phyloP scores from a whole-genome alignment of 2,113 vertebrate species.

The Seriola rivoliana region DNA sequence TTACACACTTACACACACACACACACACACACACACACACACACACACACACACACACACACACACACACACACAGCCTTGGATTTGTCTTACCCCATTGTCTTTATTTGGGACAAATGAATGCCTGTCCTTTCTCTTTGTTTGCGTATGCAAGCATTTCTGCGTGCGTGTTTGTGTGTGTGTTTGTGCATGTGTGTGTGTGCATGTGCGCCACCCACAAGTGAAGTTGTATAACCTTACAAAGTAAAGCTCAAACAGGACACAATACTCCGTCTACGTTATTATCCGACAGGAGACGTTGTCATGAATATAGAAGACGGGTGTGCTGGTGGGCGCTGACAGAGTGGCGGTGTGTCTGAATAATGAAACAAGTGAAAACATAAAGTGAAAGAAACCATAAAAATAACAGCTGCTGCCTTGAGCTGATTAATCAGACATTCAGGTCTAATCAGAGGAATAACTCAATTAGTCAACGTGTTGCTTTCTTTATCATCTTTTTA shows the following conservation, averaged over 20 bases:
- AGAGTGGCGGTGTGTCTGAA: conserved; percentile 13
- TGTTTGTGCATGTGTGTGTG: not conserved
- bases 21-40: conserved; percentile 23
- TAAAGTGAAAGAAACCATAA: not conserved
- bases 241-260: conserved; percentile 28
- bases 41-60: conserved; percentile 18
- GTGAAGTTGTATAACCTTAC: conserved; percentile 41
- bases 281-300: conserved; percentile 11
- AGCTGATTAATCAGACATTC: not conserved
- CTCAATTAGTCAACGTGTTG: not conserved
- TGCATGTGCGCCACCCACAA: conserved; percentile 7
- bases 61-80: conserved; percentile 19
- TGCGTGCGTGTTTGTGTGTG: not conserved
- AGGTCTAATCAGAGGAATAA: not conserved
- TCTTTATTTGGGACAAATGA: conserved; percentile 62
- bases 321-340: conserved; percentile 9
- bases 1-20: conserved; percentile 26
- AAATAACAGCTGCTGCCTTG: conserved; percentile 3
- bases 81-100: conserved; percentile 57
- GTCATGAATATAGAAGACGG: conserved; percentile 18
- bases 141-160: conserved; percentile 1
- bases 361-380: conserved; percentile 8
- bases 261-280: conserved; percentile 11
- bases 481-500: not conserved
- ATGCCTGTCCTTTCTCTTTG: conserved; percentile 28